Percentiles rank a stretch among this genome's conserved stretches.
phyloP scores from a whole-genome alignment of 2,797 vertebrate species.

The Masticophis lateralis region DNA sequence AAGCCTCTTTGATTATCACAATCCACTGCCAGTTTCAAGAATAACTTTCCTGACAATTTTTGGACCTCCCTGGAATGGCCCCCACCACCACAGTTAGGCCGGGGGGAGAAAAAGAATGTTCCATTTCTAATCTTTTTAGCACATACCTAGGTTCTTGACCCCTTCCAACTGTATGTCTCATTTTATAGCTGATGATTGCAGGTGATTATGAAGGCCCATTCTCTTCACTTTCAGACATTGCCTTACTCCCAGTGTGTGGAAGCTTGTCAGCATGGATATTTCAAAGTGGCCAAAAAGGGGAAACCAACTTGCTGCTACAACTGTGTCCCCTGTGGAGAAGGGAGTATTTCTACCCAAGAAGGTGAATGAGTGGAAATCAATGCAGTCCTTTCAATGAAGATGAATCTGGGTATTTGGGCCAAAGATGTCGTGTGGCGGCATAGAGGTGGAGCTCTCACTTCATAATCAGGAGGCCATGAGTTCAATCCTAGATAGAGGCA shows the following conservation, averaged over 20 bases:
- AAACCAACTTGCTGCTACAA: not conserved
- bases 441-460: too few species aligned
- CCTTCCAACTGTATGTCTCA: too few species aligned
- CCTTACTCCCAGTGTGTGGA: not conserved
- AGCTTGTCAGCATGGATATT: not conserved
- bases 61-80: not conserved
- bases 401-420: not conserved
- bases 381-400: not conserved
- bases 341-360: not conserved
- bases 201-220: not conserved
- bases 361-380: not conserved
- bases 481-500: too few species aligned
- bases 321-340: not conserved
- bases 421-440: too few species aligned
- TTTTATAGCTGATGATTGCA: not conserved
- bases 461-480: too few species aligned
- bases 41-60: not conserved
- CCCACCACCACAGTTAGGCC: too few species aligned
- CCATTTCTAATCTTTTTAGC: too few species aligned
- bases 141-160: too few species aligned
- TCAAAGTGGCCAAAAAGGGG: not conserved
- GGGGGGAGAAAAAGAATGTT: not conserved
- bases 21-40: not conserved
- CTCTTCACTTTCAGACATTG: not conserved
- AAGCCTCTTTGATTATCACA: not conserved